These are phyloP conservation scores for Anseranas semipalmata DNA, from an alignment of 2,113 vertebrate species.

Conservation along the genomic window DNA sequence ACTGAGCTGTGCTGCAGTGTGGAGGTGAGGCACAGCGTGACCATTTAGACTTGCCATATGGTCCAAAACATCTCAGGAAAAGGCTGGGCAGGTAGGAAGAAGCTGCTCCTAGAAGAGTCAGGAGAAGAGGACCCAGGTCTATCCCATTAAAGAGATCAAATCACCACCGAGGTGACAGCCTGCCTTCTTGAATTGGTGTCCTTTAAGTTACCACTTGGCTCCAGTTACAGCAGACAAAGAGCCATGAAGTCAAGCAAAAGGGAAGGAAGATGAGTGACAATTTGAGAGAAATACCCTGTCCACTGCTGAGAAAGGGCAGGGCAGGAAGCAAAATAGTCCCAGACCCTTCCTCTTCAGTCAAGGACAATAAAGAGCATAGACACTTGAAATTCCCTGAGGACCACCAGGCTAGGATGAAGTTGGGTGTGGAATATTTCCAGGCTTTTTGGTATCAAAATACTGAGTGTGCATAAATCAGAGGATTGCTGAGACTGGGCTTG, in stretches of 20 bases:
- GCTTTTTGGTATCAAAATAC: too few species aligned
- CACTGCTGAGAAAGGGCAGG: background rate
- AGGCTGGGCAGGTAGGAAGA: background rate
- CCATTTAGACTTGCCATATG: too few species aligned
- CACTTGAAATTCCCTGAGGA: background rate
- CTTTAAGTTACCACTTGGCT: background rate
- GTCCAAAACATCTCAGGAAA: background rate
- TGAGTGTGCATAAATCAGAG: too few species aligned
- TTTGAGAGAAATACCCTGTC: background rate
- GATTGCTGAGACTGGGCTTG: too few species aligned
- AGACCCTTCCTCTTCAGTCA: constrained; percentile 4
- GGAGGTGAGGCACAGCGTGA: background rate
- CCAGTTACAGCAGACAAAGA: background rate
- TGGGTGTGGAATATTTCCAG: too few species aligned
- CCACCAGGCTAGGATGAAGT: background rate
- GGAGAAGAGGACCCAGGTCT: background rate
- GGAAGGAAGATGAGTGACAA: constrained; percentile 6
- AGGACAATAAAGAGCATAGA: background rate
- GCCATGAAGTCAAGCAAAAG: background rate
- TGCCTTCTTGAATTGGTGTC: background rate
- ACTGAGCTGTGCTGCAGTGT: background rate
- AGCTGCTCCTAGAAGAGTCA: background rate
- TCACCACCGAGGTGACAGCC: background rate
- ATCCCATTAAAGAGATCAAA: background rate
- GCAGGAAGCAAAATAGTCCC: constrained; percentile 14